Evolutionary conservation across 2,797 vertebrate genomes (phyloP), one percentile per base, ranked within the genome.

Genomic region (Oryzias sinensis): DNA sequence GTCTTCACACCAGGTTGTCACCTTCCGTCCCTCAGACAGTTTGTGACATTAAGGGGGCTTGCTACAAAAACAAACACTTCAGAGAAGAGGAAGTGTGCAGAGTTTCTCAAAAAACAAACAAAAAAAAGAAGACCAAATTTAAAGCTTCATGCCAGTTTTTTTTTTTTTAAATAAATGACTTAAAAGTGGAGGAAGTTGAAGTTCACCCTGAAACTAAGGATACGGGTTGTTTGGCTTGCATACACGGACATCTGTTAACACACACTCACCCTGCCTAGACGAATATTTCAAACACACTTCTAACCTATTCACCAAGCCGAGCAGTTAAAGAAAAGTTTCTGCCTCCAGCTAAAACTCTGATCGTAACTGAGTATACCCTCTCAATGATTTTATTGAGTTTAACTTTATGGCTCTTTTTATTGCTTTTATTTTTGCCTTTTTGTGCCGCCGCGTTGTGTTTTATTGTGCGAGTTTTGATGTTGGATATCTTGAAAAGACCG

Each of bases 301-400:
- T 66, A 81, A 79, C 77, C 57, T 74, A 49, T 74, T 79, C 64
- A 83, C 79, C 67, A 72, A 59, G 70, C 63, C 53, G 29, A 24
- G 76, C 62, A 75, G 74, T 86, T 81, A 79, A 84, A 82, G 81
- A 64, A 73, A 83, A 74, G 71, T 75, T 79, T 76, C 50, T 25
- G 68, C 80, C 75, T 81, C 46, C 53, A 72, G 77, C 76, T 72
- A 75, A 22, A 82, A 82, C 65, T 72, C 66, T 61, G 42, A 75
- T 72, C 74, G 71, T 85, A 87, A 87, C 69, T 72, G 57, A 79
- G 64, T 72, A 67, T 77, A 72, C 5, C n/a, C 70, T 81, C 85
- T 77, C 70, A 80, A 79, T 85, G 68, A 53, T 75, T 83, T 80
- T 81, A 86, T 84, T 81, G 77, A 83, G 84, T 72, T 81, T 70